Conservation (phyloP, 2,113 vertebrate genomes). For the Ascaphus truei region DNA sequence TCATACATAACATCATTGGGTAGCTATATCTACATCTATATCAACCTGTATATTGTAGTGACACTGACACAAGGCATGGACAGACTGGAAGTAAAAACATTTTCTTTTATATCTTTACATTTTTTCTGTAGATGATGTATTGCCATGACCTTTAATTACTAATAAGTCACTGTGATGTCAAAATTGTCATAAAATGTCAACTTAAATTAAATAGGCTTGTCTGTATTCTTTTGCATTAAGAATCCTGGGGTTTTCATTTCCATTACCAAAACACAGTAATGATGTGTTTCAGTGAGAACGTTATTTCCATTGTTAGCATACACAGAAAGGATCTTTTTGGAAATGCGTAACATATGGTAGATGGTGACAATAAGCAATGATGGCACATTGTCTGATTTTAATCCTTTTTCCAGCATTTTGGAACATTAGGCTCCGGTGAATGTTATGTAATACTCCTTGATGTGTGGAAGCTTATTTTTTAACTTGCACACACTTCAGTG, state of each 20-base stretch:
- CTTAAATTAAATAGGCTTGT: neutral
- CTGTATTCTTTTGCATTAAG: neutral
- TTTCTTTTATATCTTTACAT: too few species aligned
- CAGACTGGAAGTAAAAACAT: too few species aligned
- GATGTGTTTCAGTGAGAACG: constrained; percentile 3
- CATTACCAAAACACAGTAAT: neutral
- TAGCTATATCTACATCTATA: too few species aligned
- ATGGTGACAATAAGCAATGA: constrained; percentile 11
- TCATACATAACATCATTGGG: too few species aligned
- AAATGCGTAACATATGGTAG: constrained; percentile 21
- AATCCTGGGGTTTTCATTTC: neutral
- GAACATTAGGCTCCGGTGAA: neutral
- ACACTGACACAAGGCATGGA: too few species aligned
- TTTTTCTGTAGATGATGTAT: neutral
- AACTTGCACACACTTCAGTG: too few species aligned
- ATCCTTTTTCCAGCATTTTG: neutral
- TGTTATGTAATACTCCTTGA: neutral
- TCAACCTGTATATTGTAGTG: too few species aligned
- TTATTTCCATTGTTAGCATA: constrained; percentile 8
- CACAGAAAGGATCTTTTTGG: constrained; percentile 3
- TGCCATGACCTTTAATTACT: neutral
- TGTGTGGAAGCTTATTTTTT: too few species aligned
- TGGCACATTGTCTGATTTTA: constrained; percentile 1
- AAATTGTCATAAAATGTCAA: neutral
- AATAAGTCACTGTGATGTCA: neutral